A percentile compares a stretch with the other conserved stretches of the same genome.
These are phyloP conservation scores for Sylvietta virens DNA, from an alignment of 2,113 vertebrate species.

Conservation along the genomic window DNA sequence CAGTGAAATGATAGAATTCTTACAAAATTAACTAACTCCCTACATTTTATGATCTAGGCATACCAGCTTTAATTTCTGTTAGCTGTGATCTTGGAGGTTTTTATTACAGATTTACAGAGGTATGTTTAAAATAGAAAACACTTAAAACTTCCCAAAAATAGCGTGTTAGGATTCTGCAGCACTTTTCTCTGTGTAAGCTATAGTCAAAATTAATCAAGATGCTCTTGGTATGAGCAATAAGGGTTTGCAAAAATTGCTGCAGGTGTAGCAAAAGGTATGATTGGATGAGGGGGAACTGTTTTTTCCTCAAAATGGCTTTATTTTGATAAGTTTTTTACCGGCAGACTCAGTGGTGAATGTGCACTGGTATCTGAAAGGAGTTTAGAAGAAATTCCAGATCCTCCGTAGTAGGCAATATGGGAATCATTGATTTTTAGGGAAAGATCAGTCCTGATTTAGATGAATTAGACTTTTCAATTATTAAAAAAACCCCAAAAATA, in stretches of 20 bases:
- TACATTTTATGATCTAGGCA: background rate
- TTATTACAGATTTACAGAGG: background rate
- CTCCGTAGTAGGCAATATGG: background rate
- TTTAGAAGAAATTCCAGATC: background rate
- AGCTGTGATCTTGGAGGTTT: background rate
- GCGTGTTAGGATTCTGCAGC: background rate
- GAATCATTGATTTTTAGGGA: background rate
- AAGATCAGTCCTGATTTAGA: background rate
- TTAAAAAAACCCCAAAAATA: background rate
- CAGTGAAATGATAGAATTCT: background rate
- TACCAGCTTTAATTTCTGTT: background rate
- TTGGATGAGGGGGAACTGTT: background rate
- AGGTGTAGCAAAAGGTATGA: background rate
- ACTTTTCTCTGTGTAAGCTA: background rate
- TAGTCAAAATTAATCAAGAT: background rate
- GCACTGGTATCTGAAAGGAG: background rate
- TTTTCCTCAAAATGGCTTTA: background rate
- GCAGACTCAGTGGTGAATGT: background rate
- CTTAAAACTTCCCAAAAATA: background rate
- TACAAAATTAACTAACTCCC: background rate
- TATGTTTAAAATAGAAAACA: background rate
- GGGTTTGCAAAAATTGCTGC: background rate
- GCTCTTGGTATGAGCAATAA: background rate
- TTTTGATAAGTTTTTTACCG: background rate
- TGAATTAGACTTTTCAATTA: background rate